Base-by-base conservation (phyloP, 2,888 invertebrate genomes). In the Noctuana brunneofusca region DNA sequence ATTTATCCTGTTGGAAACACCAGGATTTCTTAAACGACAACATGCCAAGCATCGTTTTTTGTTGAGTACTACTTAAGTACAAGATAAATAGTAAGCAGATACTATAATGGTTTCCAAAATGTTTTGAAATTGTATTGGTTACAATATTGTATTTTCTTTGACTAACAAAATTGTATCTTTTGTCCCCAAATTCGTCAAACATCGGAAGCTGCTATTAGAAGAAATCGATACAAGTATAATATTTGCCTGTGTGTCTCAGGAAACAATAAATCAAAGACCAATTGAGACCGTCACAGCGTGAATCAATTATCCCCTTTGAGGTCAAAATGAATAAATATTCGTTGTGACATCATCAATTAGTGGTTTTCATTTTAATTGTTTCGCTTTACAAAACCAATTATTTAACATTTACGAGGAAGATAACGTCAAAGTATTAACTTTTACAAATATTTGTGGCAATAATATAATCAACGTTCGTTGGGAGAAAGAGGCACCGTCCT, bases 1-100 rank as follows among this genome's bases (percentile, higher is more conserved):
- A 12, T 56, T 56, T 56, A 56, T 46, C 46, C 14, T 22, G 55
- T 56, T 56, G 14, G 4, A 12, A 56, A 56, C 43, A 43, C 56
- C 22, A 43, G 56, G 56, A 48, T 46, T 56, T 5, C 32, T 32
- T n/a, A 18, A 32, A 32, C 18, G 56, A 46, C 20, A 46, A 46
- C 46, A 46, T 46, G 43, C 30, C 16, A 48, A 48, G 11, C 6
- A 14, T 38, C 27, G 4, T 38, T n/a, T 35, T n/a, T n/a, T n/a
- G n/a, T n/a, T n/a, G n/a, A n/a, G n/a, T n/a, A n/a, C n/a, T n/a
- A n/a, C n/a, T n/a, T n/a, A n/a, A n/a, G n/a, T n/a, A n/a, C n/a
- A n/a, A n/a, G n/a, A n/a, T n/a, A n/a, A n/a, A n/a, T n/a, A n/a
- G n/a, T n/a, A n/a, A n/a, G n/a, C n/a, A n/a, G n/a, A n/a, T n/a